Percentiles rank a stretch among this genome's conserved stretches.
Conservation (phyloP, 2,888 invertebrate genomes). For the Tupiocoris notatus region DNA sequence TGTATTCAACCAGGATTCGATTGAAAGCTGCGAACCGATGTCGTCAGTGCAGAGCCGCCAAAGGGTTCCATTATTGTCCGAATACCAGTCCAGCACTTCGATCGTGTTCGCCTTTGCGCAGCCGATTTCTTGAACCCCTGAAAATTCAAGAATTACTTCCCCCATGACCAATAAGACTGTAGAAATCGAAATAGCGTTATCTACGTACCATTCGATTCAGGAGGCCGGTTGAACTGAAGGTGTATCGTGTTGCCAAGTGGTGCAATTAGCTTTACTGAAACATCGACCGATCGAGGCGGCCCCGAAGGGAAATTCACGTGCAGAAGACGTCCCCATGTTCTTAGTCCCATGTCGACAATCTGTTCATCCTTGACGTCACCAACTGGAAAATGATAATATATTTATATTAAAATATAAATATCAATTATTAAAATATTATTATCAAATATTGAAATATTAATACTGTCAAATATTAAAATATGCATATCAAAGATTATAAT, state of each 20-base stretch:
- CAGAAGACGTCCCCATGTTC: constrained; percentile 56
- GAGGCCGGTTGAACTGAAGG: constrained; percentile 52
- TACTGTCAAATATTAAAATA: too few species aligned
- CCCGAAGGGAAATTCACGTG: constrained; percentile 63
- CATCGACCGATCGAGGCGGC: constrained; percentile 58
- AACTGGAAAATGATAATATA: constrained; percentile 37
- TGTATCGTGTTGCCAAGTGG: constrained; percentile 59
- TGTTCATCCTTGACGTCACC: constrained; percentile 51
- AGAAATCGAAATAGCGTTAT: too few species aligned
- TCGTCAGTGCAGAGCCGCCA: constrained; percentile 64
- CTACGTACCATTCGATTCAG: constrained; percentile 41
- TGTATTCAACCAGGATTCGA: constrained; percentile 69
- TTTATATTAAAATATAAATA: too few species aligned
- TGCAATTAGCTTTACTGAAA: constrained; percentile 60
- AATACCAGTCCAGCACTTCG: constrained; percentile 66
- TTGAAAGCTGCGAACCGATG: constrained; percentile 56
- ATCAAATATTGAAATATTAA: too few species aligned
- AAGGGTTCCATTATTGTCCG: constrained; percentile 67
- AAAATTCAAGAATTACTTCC: constrained; percentile 44
- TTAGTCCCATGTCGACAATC: constrained; percentile 51
- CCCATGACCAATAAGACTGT: background rate
- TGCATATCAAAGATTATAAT: too few species aligned
- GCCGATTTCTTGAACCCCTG: constrained; percentile 44
- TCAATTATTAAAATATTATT: too few species aligned
- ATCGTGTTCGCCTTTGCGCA: constrained; percentile 57